phyloP scores from a whole-genome alignment of 2,888 invertebrate genomes.

The Anagyrus pseudococci region DNA sequence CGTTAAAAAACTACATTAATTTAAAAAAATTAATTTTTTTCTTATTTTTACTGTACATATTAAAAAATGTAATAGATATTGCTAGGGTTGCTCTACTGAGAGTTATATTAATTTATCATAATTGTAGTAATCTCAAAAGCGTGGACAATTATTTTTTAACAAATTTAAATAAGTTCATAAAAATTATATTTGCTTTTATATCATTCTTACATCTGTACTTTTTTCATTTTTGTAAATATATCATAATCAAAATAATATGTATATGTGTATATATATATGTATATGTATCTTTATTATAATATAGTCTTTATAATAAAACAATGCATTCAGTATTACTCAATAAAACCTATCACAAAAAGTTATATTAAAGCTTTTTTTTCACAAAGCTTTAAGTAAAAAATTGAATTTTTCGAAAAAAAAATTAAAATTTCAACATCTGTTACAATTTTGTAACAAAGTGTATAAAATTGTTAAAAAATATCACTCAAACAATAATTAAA shows the following conservation, averaged over 20 bases:
- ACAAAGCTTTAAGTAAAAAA: constrained; percentile 12
- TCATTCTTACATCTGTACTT: constrained; percentile 13
- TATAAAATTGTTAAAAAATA: background rate
- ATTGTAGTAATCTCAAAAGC: no score
- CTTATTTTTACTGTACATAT: no score
- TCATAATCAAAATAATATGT: constrained; percentile 36
- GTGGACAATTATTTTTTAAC: no score
- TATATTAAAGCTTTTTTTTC: background rate
- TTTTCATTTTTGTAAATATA: constrained; percentile 31
- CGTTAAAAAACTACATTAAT: no score
- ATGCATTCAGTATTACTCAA: constrained; percentile 18
- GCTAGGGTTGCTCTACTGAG: no score
- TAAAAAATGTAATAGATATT: no score
- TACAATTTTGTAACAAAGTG: background rate
- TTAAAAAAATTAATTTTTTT: no score
- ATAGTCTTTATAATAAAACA: constrained; percentile 36
- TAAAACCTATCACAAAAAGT: constrained; percentile 19
- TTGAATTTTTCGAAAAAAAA: background rate
- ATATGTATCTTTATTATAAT: constrained; percentile 24
- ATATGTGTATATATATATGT: constrained; percentile 25
- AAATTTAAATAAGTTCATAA: constrained; percentile 21
- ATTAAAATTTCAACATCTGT: background rate
- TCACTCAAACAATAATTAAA: constrained; percentile 19
- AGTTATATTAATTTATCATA: no score
- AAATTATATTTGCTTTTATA: constrained; percentile 20